Base-by-base conservation (phyloP, 2,113 vertebrate genomes). In the Hydrochoerus hydrochaeris region DNA sequence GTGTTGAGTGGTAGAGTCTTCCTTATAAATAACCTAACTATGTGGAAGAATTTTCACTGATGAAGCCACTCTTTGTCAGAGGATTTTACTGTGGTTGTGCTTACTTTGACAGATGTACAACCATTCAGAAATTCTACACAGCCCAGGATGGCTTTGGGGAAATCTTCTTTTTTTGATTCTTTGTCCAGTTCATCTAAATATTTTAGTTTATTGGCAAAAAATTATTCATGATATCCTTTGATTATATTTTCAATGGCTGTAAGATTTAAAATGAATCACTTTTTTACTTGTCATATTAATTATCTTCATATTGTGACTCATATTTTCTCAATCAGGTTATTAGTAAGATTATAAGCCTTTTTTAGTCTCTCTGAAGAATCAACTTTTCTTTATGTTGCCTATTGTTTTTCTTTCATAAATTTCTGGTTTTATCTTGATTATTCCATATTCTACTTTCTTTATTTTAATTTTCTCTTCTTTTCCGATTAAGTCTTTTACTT, bases 1-100 rank as follows among this genome's bases (percentile, higher is more conserved):
- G 52, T 83, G 24, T 77, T 57, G 58, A 85, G 17, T 49, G 58
- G 85, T 84, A 65, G 17, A 67, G 49, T 87, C 22, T 84, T 85
- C 63, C 69, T 95, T 62, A 73, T 41, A 91, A 96, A 71, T 65
- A 94, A 57, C 38, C 88, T 94, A 93, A 88, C 88, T 77, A 85
- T 96, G 88, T 91, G 35, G 60, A 81, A 83, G 26, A 71, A 93
- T 46, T 71, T 38, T 90, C 57, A 28, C 73, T 80, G 58, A 63
- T 75, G 41, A 78, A 52, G 16, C 16, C 67, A 46, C 63, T 90
- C 32, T 78, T 82, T 71, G 9, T 62, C 81, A 54, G 46, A 77
- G 24, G 9, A 58, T 88, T 84, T 92, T 65, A 78, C 54, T 84
- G 63, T 32, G 85, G 26, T 78, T 71, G 81, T n/a, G 41, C 13